Evolutionary conservation across 2,888 invertebrate species (phyloP).

Genomic region (Clusia tigrina): DNA sequence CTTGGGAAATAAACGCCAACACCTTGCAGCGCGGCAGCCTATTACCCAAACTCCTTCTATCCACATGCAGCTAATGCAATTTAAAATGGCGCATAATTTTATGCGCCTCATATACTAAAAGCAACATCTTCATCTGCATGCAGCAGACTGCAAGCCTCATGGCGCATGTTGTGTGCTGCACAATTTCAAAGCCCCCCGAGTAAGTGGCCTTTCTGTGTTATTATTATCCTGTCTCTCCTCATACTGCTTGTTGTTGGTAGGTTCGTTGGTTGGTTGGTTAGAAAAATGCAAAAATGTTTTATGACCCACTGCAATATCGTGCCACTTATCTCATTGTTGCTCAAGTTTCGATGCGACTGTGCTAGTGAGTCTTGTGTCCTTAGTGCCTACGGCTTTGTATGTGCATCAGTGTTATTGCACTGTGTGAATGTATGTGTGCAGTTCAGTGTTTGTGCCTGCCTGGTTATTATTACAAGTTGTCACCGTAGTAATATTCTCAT

Average conservation of each 20-base stretch:
- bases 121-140: neutral
- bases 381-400: no score
- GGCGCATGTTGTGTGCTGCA: constrained; percentile 14
- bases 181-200: constrained; percentile 2
- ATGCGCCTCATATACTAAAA: neutral
- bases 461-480: constrained; percentile 46
- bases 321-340: constrained; percentile 34
- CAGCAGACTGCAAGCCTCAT: constrained; percentile 2
- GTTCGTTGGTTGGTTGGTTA: neutral
- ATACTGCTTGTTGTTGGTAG: neutral
- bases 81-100: constrained; percentile 33
- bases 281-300: constrained; percentile 32
- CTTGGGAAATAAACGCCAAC: no score
- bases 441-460: constrained; percentile 7
- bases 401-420: constrained; percentile 3
- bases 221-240: neutral
- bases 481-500: constrained; percentile 47
- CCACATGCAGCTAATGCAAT: constrained; percentile 28
- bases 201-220: neutral
- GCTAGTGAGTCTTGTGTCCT: no score
- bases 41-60: neutral
- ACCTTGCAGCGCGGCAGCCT: no score
- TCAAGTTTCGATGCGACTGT: constrained; percentile 16
- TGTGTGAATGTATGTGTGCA: constrained; percentile 1
- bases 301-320: constrained; percentile 35